Conservation (phyloP, 2,113 vertebrate species). For the Periophthalmus modestus region DNA sequence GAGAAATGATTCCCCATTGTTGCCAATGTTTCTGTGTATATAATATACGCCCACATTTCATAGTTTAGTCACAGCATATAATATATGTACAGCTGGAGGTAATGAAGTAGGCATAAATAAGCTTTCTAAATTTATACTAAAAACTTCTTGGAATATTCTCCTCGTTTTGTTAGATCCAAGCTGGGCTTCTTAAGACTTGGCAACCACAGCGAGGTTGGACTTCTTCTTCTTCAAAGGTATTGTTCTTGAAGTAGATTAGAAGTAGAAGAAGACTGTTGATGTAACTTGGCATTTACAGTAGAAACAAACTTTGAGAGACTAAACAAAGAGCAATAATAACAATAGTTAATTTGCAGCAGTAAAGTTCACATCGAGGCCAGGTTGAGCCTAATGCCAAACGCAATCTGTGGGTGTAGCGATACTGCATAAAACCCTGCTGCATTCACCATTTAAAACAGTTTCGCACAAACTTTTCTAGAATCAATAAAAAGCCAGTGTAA, state of each 20-base stretch:
- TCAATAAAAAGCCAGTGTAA: conserved; percentile 54
- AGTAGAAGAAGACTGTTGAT: background rate
- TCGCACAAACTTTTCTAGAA: conserved; percentile 50
- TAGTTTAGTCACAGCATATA: too few species aligned
- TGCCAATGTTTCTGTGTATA: too few species aligned
- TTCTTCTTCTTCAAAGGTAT: background rate
- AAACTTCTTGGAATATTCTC: too few species aligned
- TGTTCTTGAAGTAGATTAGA: background rate
- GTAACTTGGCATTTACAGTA: conserved; percentile 20
- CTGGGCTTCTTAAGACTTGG: too few species aligned
- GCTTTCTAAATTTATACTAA: too few species aligned
- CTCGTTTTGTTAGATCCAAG: too few species aligned
- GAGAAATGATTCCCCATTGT: too few species aligned
- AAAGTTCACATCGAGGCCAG: conserved; percentile 20
- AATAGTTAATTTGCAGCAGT: conserved; percentile 20
- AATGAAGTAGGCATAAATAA: too few species aligned
- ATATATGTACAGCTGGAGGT: too few species aligned
- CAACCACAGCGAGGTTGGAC: background rate
- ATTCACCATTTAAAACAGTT: conserved; percentile 61
- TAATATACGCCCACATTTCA: too few species aligned
- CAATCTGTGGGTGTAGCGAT: conserved; percentile 18
- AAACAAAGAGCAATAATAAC: conserved; percentile 9
- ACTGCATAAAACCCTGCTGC: conserved; percentile 33
- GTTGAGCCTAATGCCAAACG: conserved; percentile 21
- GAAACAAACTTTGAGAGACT: conserved; percentile 13